phyloP scores from a whole-genome alignment of 2,113 vertebrate genomes.

The Cyprinodon variegatus region DNA sequence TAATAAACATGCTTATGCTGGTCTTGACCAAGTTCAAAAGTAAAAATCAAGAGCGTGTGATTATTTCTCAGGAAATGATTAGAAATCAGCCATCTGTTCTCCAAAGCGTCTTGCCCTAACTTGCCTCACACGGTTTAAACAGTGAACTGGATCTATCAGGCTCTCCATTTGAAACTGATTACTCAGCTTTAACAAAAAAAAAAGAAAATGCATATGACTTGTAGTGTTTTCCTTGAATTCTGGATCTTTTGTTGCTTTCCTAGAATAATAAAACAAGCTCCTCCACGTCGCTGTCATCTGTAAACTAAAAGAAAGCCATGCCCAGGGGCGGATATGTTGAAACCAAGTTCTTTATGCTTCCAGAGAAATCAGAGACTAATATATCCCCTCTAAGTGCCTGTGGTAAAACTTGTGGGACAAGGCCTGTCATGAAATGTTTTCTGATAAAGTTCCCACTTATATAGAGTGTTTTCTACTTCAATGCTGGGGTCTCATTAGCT shows the following conservation, averaged over 20 bases:
- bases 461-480: constrained; percentile 24
- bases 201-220: not conserved
- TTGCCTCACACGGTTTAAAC: constrained; percentile 13
- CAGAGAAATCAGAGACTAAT: constrained; percentile 27
- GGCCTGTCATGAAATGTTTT: constrained; percentile 62
- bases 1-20: not conserved
- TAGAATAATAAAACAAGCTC: not conserved
- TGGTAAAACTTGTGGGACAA: constrained; percentile 46
- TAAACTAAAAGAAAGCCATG: constrained; percentile 1
- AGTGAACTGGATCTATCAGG: not conserved
- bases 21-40: not conserved
- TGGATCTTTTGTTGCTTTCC: not conserved
- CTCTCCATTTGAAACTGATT: constrained; percentile 27
- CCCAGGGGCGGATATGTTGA: constrained; percentile 15
- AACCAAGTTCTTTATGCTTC: constrained; percentile 16
- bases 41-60: not conserved
- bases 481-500: constrained; percentile 3
- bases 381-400: constrained; percentile 47
- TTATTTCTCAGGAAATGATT: not conserved
- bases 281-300: not conserved
- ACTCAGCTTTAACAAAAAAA: constrained; percentile 1
- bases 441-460: constrained; percentile 11
- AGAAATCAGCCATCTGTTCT: not conserved
- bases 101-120: constrained; percentile 33
- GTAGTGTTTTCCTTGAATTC: not conserved